Evolutionary conservation across 1,140 invertebrate genomes (phyloP), one percentile per base, ranked within the genome.

Genomic region (Chironomus tepperi): DNA sequence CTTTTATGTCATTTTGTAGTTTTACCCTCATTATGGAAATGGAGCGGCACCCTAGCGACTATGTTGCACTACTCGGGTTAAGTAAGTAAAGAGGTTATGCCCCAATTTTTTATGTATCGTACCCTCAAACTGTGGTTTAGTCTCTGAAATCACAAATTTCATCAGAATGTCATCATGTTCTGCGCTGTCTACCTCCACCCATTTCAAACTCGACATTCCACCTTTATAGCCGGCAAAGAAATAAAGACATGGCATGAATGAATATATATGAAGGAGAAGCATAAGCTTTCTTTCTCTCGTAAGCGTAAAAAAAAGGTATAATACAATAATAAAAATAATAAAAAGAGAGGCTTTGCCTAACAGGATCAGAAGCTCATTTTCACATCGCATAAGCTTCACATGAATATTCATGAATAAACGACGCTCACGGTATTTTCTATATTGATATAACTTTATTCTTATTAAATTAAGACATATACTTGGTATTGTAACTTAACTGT

Each of bases 341-440:
- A 57, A n/a, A 57, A 57, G n/a, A 57, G 24, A 34, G 24, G 47
- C 47, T 57, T 57, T 57, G 5, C 47, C 12, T 57, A 57, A 57
- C 47, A 57, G 47, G 47, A 57, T 57, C 47, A 57, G 47, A 57
- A 57, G 47, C 47, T 57, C 47, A 57, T 57, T 57, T 57, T 57
- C 47, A 57, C 7, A 57, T 57, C 12, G 47, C 47, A 57, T 57
- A 57, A 57, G 47, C 47, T n/a, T 57, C 47, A 57, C 47, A 57
- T 57, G 47, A 57, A 57, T 57, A 57, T 57, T 57, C 47, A 57
- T 57, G 47, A 57, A 57, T 12, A 57, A 57, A 15, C 3, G n/a
- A 57, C n/a, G 47, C 47, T 47, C 15, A n/a, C 47, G 12, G 12
- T 57, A 57, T 57, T 57, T 34, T 57, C 3, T 12, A 3, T 57